Evolutionary conservation across 2,113 vertebrate species (phyloP).

Genomic region (Datnioides undecimradiatus): DNA sequence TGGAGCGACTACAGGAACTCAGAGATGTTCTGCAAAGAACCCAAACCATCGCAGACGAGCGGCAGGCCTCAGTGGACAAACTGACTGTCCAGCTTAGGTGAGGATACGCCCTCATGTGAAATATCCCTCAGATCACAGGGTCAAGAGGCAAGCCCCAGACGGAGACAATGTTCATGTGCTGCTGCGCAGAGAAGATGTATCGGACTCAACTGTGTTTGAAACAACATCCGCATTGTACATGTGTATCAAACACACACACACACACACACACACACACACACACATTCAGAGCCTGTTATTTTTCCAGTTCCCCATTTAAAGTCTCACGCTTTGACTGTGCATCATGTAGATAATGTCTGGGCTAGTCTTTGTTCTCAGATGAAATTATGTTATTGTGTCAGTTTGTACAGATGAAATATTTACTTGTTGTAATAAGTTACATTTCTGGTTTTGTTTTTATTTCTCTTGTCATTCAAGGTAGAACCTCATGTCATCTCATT

Average conservation of each 20-base stretch:
- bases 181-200: background rate
- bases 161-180: background rate
- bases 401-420: background rate
- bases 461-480: background rate
- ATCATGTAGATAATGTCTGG: background rate
- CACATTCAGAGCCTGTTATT: background rate
- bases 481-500: background rate
- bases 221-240: background rate
- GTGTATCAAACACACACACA: background rate
- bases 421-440: background rate
- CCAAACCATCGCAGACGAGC: constrained; percentile 88
- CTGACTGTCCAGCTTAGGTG: constrained; percentile 90
- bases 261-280: background rate
- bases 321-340: background rate
- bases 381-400: background rate
- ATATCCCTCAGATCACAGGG: constrained; percentile 21
- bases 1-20: constrained; percentile 85
- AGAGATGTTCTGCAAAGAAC: constrained; percentile 86
- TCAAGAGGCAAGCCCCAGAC: background rate
- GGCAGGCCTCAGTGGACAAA: constrained; percentile 81
- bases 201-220: background rate
- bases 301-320: background rate
- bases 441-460: constrained; percentile 3
- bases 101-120: constrained; percentile 49
- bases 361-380: background rate